A percentile compares a stretch with the other conserved stretches of the same genome.
Conservation (phyloP, 2,888 invertebrate genomes). For the Nineta flava region DNA sequence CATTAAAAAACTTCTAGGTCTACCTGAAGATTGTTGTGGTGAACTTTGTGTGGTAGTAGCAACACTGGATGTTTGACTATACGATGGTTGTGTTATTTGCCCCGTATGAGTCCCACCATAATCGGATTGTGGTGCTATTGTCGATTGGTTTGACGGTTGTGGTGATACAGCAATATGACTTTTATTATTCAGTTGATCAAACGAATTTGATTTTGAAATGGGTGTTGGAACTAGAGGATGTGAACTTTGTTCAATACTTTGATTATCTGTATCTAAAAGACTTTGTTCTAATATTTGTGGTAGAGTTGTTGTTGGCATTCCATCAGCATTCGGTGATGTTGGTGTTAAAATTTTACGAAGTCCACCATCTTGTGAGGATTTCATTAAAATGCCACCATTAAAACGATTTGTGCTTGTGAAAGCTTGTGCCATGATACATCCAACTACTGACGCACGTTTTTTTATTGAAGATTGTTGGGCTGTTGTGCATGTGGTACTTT, state of each 20-base stretch:
- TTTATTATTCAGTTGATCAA: slow-evolving; percentile 23
- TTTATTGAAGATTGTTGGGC: slow-evolving; percentile 27
- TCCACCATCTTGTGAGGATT: slow-evolving; percentile 17
- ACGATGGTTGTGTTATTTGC: not conserved
- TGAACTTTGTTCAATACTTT: slow-evolving; percentile 13
- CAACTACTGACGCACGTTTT: slow-evolving; percentile 50
- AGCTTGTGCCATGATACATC: slow-evolving; percentile 48
- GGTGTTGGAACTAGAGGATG: slow-evolving; percentile 16
- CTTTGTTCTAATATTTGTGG: slow-evolving; percentile 49
- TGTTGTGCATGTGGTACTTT: slow-evolving; percentile 47
- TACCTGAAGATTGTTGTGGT: slow-evolving; percentile 35
- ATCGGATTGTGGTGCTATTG: slow-evolving; percentile 10
- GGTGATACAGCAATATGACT: slow-evolving; percentile 11
- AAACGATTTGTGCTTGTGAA: slow-evolving; percentile 36
- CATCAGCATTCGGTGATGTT: slow-evolving; percentile 20
- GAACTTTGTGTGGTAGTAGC: slow-evolving; percentile 14
- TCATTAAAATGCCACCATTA: slow-evolving; percentile 35
- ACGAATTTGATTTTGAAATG: slow-evolving; percentile 28
- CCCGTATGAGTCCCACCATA: not conserved
- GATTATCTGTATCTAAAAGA: slow-evolving; percentile 43
- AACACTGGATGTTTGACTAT: not conserved
- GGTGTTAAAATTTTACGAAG: slow-evolving; percentile 17
- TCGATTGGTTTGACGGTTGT: slow-evolving; percentile 15
- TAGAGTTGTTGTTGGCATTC: slow-evolving; percentile 28
- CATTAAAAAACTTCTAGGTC: slow-evolving; percentile 37